Evolutionary conservation across 2,888 invertebrate species (phyloP).

Genomic region (Ernsta delagoae): DNA sequence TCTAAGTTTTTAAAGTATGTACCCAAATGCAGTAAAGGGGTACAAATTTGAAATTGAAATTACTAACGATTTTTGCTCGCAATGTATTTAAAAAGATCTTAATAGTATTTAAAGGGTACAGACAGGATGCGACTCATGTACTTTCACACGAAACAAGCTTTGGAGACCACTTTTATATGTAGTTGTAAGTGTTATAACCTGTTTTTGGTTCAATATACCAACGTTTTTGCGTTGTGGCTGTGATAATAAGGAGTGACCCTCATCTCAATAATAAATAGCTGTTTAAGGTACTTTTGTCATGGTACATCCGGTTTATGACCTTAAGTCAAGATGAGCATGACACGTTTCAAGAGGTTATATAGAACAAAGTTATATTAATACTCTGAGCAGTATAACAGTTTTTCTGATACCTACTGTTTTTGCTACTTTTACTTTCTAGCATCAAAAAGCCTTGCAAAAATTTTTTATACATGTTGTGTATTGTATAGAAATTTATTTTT

Average conservation of each 20-base stretch:
- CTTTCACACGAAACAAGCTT: slow-evolving; percentile 41
- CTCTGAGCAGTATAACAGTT: no score
- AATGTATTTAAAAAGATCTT: slow-evolving; percentile 12
- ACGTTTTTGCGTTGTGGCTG: slow-evolving; percentile 43
- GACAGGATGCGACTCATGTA: slow-evolving; percentile 1
- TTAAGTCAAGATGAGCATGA: neutral
- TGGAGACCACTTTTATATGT: slow-evolving; percentile 46
- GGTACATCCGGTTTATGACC: neutral
- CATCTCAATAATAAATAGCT: neutral
- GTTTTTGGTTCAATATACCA: slow-evolving; percentile 43
- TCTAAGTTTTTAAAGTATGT: no score
- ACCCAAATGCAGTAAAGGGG: no score
- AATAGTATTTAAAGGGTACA: slow-evolving; percentile 3
- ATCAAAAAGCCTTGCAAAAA: no score
- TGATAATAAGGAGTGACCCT: slow-evolving; percentile 28
- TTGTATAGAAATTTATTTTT: no score
- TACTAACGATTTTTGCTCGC: slow-evolving; percentile 11
- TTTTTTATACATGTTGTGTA: no score
- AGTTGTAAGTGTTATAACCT: slow-evolving; percentile 55
- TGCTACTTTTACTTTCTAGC: no score
- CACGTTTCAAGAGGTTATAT: no score
- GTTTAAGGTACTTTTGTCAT: neutral
- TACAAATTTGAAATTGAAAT: neutral
- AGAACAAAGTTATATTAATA: no score
- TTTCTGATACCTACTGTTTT: no score